Evolutionary conservation across 2,888 invertebrate genomes (phyloP), one percentile per base, ranked within the genome.

Genomic region (Bombyx huttoni): DNA sequence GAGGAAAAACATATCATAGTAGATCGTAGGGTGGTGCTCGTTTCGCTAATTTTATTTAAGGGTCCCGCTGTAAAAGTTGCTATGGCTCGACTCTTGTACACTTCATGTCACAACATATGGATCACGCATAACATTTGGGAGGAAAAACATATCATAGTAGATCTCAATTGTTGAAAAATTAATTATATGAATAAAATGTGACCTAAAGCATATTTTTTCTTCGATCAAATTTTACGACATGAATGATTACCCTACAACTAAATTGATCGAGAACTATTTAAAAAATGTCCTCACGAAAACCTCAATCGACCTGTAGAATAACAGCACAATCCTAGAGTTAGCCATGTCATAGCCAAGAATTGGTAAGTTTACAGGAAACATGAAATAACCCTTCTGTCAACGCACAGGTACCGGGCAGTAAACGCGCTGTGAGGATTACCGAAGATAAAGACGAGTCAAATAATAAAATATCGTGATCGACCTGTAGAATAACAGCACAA

Each of bases 21-120:
- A 35, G 9, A 7, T 35, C 35, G 66, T 62, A 64, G 59, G 55
- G 56, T 53, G 54, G 40, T 40, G 58, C 57, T 64, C 73, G 66
- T 72, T 71, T 64, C 57, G 61, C 64, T 72, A 71, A 74, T 73
- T 75, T 74, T 70, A 73, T 72, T 65, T 67, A 53, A 58, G 61
- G 63, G 57, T 55, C 52, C 54, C 51, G 58, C 60, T 58, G 59
- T 67, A 67, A 68, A 68, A 56, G 55, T 58, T 58, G 45, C 51
- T 46, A 51, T 58, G 54, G 56, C 51, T 64, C 63, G 65, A 69
- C 68, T 64, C 67, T 63, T 60, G 58, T 24, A 24, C 24, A 24
- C 3, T 24, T 40, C 12, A 12, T 7, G 12, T 10, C 40, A 40
- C 40, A 40, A 40, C 40, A 40, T 12, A 40, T 12, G 40, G 12